Evolutionary conservation across 2,113 vertebrate genomes (phyloP).

Genomic region (Chamaea fasciata): DNA sequence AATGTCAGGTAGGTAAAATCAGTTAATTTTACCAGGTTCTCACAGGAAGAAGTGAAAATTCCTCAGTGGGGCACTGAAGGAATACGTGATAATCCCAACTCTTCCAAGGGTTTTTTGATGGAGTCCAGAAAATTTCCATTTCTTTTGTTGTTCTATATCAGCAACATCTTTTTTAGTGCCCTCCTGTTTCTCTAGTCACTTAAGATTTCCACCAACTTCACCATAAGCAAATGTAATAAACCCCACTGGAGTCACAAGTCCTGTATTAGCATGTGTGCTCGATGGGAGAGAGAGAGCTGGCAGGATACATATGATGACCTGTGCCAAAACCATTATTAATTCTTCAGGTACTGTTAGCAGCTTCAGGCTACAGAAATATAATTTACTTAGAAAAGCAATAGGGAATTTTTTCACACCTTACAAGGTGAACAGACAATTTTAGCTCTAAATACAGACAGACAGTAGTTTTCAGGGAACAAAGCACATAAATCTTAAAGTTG

Average conservation of each 20-base stretch:
- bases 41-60: not conserved
- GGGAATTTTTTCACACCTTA: not conserved
- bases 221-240: not conserved
- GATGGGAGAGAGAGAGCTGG: not conserved
- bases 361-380: conserved; percentile 48
- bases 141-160: not conserved
- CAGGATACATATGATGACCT: not conserved
- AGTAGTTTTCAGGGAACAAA: not conserved
- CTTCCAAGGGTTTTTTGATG: not conserved
- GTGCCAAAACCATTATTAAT: conserved; percentile 38
- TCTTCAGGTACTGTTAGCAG: conserved; percentile 31
- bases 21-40: not conserved
- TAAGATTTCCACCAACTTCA: not conserved
- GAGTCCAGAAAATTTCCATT: not conserved
- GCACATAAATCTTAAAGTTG: not conserved
- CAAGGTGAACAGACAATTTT: conserved; percentile 3
- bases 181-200: not conserved
- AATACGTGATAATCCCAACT: not conserved
- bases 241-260: not conserved
- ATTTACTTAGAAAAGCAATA: conserved; percentile 42
- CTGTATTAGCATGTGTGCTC: not conserved
- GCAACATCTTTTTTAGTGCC: not conserved
- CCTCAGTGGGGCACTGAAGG: not conserved
- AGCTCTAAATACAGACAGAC: not conserved
- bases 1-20: not conserved